These are phyloP conservation scores for Drosophila rhopaloa DNA, from an alignment of 1,140 invertebrate genomes.

Conservation along the genomic window DNA sequence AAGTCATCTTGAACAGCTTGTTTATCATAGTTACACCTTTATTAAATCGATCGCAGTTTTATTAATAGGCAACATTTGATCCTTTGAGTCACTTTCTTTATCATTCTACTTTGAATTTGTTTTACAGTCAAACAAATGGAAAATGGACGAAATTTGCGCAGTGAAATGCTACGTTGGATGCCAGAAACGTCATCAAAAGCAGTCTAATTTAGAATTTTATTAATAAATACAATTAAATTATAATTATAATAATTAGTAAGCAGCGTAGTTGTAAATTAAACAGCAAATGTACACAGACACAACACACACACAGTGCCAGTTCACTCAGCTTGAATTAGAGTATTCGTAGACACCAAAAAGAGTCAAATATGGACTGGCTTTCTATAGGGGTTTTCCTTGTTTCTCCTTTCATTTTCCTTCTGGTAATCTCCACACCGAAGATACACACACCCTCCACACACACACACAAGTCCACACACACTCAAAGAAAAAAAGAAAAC, in stretches of 20 bases:
- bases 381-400: conserved; percentile 30
- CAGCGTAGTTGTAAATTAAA: conserved; percentile 80
- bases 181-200: conserved; percentile 85
- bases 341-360: conserved; percentile 46
- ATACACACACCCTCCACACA: conserved; percentile 37
- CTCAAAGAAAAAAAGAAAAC: conserved; percentile 44
- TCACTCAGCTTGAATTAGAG: conserved; percentile 63
- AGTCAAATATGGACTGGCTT: conserved; percentile 47
- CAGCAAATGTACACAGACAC: conserved; percentile 67
- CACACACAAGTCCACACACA: conserved; percentile 36
- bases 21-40: background rate
- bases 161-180: conserved; percentile 85
- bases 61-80: conserved; percentile 9
- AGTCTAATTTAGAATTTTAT: conserved; percentile 84
- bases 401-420: conserved; percentile 64
- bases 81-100: background rate
- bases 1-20: background rate
- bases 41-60: background rate
- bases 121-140: conserved; percentile 82
- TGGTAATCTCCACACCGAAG: conserved; percentile 51
- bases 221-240: conserved; percentile 71
- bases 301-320: conserved; percentile 46
- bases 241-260: conserved; percentile 73
- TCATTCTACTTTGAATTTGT: conserved; percentile 2
- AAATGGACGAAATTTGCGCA: conserved; percentile 84